Base-by-base conservation (phyloP, 2,797 vertebrate genomes). In the Moxostoma hubbsi region DNA sequence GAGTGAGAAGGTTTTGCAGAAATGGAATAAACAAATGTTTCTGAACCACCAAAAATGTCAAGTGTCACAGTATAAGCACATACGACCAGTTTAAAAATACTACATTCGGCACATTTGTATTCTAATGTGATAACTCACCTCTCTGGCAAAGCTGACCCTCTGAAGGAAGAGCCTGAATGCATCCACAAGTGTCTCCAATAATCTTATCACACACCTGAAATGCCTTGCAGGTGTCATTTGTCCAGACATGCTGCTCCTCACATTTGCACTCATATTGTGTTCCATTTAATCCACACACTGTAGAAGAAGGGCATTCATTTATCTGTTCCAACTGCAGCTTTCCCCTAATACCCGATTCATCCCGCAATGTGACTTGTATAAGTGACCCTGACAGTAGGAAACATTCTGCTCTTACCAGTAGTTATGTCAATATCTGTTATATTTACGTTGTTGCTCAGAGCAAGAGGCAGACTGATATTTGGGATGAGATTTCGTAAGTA, bases 121-220 rank as follows among this genome's bases (percentile, higher is more conserved):
- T 16, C 43, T 47, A 18, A 7, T 64, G 36, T 62, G 11, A 49
- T 9, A 2, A 7, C n/a, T 45, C 58, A 80, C 77, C 68, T 66
- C 12, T 65, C 45, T 73, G 77, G 46, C 77, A 79, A 1, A 66
- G 45, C 66, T 87, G 75, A 69, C 90, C 87, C 0, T 80, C n/a
- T 6, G 85, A 61, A 85, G 93, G 92, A 53, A 89, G 15, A 76
- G 80, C 55, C 51, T 75, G 89, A 45, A 84, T 73, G 75, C 93
- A 95, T 45, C 71, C 36, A 58, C 95, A 96, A 0, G 57, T 68
- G 10, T 67, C 49, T 45, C 13, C 45, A 0, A 57, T 4, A 50
- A 62, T 18, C 18, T 58, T 82, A 36, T 83, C 70, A 81, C 90
- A 91, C 57, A 36, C 46, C 16, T 77, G 71, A 62, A 87, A 84